These are phyloP conservation scores for Cryptoprocta ferox DNA, from an alignment of 2,797 vertebrate species.

Conservation along the genomic window DNA sequence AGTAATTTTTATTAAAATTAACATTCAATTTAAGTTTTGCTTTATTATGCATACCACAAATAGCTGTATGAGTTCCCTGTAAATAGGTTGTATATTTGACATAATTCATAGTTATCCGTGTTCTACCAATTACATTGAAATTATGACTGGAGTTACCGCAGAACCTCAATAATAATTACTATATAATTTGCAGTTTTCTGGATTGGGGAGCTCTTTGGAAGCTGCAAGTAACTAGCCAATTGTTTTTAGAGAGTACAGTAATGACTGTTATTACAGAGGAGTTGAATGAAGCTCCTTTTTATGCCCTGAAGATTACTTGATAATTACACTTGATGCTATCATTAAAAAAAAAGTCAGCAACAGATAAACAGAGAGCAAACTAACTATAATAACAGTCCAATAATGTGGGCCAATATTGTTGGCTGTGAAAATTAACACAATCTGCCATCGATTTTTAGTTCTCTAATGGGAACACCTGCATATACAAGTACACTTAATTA, in stretches of 20 bases:
- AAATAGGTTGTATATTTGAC: slow-evolving; percentile 63
- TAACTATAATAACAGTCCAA: slow-evolving; percentile 56
- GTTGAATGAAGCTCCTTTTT: slow-evolving; percentile 72
- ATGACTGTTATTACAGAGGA: slow-evolving; percentile 73
- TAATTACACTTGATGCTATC: slow-evolving; percentile 73
- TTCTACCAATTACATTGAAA: slow-evolving; percentile 71
- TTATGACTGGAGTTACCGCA: slow-evolving; percentile 63
- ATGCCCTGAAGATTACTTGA: slow-evolving; percentile 73
- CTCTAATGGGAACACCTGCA: slow-evolving; percentile 72
- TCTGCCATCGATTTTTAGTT: slow-evolving; percentile 73
- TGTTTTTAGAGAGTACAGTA: slow-evolving; percentile 77
- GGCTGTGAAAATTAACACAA: slow-evolving; percentile 71
- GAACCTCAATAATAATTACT: slow-evolving; percentile 72
- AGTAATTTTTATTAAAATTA: slow-evolving; percentile 70
- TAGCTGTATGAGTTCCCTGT: slow-evolving; percentile 57
- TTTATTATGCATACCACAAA: slow-evolving; percentile 40
- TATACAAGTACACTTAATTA: slow-evolving; percentile 69
- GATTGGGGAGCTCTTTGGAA: slow-evolving; percentile 72
- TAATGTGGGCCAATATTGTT: slow-evolving; percentile 70
- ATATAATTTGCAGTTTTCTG: slow-evolving; percentile 74
- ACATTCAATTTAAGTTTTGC: slow-evolving; percentile 63
- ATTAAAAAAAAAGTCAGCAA: slow-evolving; percentile 55
- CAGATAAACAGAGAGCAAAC: slow-evolving; percentile 70
- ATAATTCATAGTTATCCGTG: slow-evolving; percentile 69
- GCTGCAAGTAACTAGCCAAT: slow-evolving; percentile 65